A percentile compares a stretch with the other conserved stretches of the same genome.
Evolutionary conservation across 1,140 invertebrate species (phyloP).

Genomic region (Ceratosolen solmsi): DNA sequence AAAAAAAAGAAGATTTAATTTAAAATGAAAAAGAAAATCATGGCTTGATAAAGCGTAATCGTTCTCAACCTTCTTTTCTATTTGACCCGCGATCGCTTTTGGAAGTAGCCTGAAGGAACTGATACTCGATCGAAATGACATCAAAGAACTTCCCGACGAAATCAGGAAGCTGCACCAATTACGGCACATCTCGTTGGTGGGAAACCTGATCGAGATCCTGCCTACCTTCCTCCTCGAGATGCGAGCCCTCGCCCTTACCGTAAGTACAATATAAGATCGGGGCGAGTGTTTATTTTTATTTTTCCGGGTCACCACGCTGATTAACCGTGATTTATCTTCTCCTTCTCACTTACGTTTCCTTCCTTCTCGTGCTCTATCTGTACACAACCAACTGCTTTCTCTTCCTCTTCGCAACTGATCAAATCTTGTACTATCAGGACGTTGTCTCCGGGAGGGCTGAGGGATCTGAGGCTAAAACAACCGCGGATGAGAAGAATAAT

Average conservation of each 20-base stretch:
- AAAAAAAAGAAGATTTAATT: background rate
- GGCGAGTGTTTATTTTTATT: conserved; percentile 30
- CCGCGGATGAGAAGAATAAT: conserved; percentile 67
- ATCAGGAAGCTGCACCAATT: conserved; percentile 76
- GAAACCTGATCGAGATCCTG: conserved; percentile 75
- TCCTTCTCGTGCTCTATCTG: background rate
- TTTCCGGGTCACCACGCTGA: conserved; percentile 14
- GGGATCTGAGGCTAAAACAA: background rate
- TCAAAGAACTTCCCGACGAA: conserved; percentile 77
- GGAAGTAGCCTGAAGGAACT: conserved; percentile 78
- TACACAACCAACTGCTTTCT: background rate
- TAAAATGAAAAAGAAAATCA: background rate
- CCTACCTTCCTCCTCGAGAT: conserved; percentile 74
- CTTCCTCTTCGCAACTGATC: background rate
- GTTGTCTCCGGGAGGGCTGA: conserved; percentile 3
- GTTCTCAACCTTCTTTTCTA: background rate
- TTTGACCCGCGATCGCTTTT: conserved; percentile 4
- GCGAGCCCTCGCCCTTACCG: conserved; percentile 70
- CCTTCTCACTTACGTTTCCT: background rate
- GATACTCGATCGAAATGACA: conserved; percentile 80
- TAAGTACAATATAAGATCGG: conserved; percentile 55
- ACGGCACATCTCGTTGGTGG: conserved; percentile 76
- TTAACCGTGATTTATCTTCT: background rate
- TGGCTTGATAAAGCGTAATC: background rate
- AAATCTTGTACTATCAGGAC: conserved; percentile 13